These are phyloP conservation scores for Salticus scenicus DNA, from an alignment of 2,888 invertebrate species.

Conservation along the genomic window DNA sequence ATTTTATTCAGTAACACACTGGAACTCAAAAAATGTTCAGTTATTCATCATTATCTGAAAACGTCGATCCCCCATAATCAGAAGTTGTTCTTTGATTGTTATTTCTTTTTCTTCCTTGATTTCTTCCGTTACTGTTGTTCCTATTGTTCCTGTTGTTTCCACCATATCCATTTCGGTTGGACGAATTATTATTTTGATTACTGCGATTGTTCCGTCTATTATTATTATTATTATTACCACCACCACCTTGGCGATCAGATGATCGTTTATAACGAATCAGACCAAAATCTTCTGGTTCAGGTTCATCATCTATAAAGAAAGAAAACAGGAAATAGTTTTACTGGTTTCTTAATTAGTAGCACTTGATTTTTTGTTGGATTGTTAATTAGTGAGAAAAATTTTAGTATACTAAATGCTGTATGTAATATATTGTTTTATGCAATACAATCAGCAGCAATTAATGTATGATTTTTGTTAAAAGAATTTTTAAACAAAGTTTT, in stretches of 20 bases:
- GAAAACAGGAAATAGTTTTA: too few relatives aligned
- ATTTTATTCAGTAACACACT: constrained; percentile 38
- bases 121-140: constrained; percentile 14
- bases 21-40: neutral
- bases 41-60: constrained; percentile 39
- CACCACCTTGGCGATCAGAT: constrained; percentile 21
- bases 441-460: too few relatives aligned
- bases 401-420: too few relatives aligned
- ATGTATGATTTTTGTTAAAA: too few relatives aligned
- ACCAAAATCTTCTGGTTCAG: neutral
- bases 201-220: neutral
- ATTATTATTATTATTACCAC: too few relatives aligned
- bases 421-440: too few relatives aligned
- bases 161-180: neutral
- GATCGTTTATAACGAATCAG: constrained; percentile 21
- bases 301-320: constrained; percentile 20
- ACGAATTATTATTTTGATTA: neutral
- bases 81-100: constrained; percentile 24
- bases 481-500: too few relatives aligned
- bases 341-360: too few relatives aligned
- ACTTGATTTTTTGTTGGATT: too few relatives aligned
- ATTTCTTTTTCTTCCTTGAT: neutral
- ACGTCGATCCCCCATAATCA: constrained; percentile 31
- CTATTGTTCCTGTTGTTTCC: neutral
- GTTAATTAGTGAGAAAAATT: too few relatives aligned